Evolutionary conservation across 2,797 vertebrate genomes (phyloP).

Genomic region (Chaunax sp.): DNA sequence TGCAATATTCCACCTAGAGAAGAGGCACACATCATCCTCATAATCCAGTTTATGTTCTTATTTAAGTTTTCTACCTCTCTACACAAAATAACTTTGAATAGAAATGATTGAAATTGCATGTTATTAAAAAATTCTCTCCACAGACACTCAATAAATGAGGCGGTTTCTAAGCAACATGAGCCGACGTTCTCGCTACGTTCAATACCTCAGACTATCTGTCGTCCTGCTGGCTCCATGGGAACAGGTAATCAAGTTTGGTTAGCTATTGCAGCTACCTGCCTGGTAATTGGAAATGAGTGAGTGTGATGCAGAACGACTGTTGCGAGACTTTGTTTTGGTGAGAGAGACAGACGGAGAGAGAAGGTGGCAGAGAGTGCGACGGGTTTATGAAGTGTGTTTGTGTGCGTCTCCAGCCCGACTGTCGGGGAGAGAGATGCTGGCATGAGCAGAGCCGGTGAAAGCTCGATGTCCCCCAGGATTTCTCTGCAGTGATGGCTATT

Average conservation of each 20-base stretch:
- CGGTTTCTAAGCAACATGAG: slow-evolving; percentile 61
- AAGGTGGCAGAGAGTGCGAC: slow-evolving; percentile 37
- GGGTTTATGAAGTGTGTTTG: slow-evolving; percentile 42
- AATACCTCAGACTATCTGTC: slow-evolving; percentile 69
- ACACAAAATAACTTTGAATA: slow-evolving; percentile 18
- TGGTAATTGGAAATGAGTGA: slow-evolving; percentile 79
- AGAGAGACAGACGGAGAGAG: slow-evolving; percentile 34
- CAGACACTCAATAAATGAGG: slow-evolving; percentile 43
- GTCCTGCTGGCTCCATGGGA: slow-evolving; percentile 67
- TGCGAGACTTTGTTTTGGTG: slow-evolving; percentile 35
- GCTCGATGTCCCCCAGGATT: slow-evolving; percentile 58
- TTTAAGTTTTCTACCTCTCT: background rate
- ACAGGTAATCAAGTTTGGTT: slow-evolving; percentile 76
- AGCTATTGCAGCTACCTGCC: slow-evolving; percentile 74
- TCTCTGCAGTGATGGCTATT: slow-evolving; percentile 64
- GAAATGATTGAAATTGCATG: slow-evolving; percentile 33
- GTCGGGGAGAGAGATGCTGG: slow-evolving; percentile 44
- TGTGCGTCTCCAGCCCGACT: slow-evolving; percentile 34
- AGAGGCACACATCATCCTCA: background rate
- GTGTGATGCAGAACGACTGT: slow-evolving; percentile 68
- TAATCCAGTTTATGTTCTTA: slow-evolving; percentile 6
- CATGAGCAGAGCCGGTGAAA: slow-evolving; percentile 42
- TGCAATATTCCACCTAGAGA: background rate
- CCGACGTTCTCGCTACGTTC: slow-evolving; percentile 34
- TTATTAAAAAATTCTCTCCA: slow-evolving; percentile 38